Conservation (phyloP, 2,888 invertebrate genomes). For the Branchipolynoe longqiensis region DNA sequence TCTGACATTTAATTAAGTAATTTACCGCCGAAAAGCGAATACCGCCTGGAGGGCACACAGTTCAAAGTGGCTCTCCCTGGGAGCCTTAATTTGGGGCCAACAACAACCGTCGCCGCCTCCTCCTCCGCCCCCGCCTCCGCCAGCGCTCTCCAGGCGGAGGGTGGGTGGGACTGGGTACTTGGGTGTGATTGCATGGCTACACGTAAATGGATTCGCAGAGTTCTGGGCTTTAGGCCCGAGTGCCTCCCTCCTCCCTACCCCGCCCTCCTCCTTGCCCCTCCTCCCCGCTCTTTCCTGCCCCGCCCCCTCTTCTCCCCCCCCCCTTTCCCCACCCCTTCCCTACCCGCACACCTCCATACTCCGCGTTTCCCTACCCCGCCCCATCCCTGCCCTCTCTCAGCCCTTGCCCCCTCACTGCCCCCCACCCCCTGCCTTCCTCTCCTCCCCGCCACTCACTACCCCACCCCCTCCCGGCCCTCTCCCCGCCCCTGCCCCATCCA, state of each 20-base stretch:
- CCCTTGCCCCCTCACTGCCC: not conserved
- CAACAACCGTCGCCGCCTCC: too few relatives aligned
- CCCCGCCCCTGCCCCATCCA: not conserved
- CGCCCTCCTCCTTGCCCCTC: not conserved
- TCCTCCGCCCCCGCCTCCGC: too few relatives aligned
- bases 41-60: not conserved
- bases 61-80: not conserved
- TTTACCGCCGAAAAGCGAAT: not conserved
- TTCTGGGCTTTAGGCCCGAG: not conserved
- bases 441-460: not conserved
- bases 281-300: not conserved
- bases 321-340: not conserved
- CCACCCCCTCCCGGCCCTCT: not conserved
- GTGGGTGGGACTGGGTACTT: not conserved
- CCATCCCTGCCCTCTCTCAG: too few relatives aligned
- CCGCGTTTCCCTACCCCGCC: too few relatives aligned
- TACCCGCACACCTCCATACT: not conserved
- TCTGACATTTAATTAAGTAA: constrained; percentile 39
- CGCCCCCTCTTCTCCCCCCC: not conserved
- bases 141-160: not conserved
- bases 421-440: not conserved
- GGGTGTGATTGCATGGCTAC: constrained; percentile 28
- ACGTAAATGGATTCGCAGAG: not conserved
- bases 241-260: not conserved
- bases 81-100: constrained; percentile 4